Percentiles rank a stretch among this genome's conserved stretches.
phyloP scores from a whole-genome alignment of 2,888 invertebrate species.

The Barypeithes pellucidus region DNA sequence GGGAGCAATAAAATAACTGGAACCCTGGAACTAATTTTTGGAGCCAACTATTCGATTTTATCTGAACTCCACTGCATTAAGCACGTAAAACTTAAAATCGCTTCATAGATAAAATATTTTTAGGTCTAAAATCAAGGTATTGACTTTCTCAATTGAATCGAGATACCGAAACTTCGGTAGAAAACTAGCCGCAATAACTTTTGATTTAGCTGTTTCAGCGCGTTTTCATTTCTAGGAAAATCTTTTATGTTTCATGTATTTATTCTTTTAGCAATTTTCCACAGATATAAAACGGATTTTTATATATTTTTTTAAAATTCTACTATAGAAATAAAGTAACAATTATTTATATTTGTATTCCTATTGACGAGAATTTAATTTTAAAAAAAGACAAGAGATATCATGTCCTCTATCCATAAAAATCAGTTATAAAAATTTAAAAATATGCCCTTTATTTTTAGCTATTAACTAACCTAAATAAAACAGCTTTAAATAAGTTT shows the following conservation, averaged over 20 bases:
- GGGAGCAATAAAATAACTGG: too few relatives aligned
- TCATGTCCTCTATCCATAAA: too few relatives aligned
- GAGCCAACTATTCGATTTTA: neutral
- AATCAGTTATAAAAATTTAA: too few relatives aligned
- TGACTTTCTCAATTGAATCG: slow-evolving; percentile 26
- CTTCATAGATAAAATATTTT: slow-evolving; percentile 32
- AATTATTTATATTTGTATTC: too few relatives aligned
- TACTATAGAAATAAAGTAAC: too few relatives aligned
- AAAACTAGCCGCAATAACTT: slow-evolving; percentile 42
- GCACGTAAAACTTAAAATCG: slow-evolving; percentile 6
- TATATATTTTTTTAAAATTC: slow-evolving; percentile 4
- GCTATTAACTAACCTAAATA: too few relatives aligned
- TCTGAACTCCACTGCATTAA: slow-evolving; percentile 1
- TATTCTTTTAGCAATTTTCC: slow-evolving; percentile 23
- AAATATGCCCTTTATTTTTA: too few relatives aligned
- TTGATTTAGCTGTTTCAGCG: slow-evolving; percentile 43
- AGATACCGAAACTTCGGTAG: slow-evolving; percentile 21
- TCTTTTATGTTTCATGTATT: slow-evolving; percentile 31
- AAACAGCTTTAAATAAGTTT: too few relatives aligned
- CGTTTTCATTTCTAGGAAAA: slow-evolving; percentile 31
- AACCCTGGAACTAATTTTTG: neutral
- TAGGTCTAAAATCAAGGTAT: slow-evolving; percentile 24
- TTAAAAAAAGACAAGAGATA: too few relatives aligned
- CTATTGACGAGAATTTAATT: too few relatives aligned
- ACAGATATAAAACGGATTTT: slow-evolving; percentile 19